Evolutionary conservation across 2,888 invertebrate species (phyloP).

Genomic region (Ischnus inquisitorius): DNA sequence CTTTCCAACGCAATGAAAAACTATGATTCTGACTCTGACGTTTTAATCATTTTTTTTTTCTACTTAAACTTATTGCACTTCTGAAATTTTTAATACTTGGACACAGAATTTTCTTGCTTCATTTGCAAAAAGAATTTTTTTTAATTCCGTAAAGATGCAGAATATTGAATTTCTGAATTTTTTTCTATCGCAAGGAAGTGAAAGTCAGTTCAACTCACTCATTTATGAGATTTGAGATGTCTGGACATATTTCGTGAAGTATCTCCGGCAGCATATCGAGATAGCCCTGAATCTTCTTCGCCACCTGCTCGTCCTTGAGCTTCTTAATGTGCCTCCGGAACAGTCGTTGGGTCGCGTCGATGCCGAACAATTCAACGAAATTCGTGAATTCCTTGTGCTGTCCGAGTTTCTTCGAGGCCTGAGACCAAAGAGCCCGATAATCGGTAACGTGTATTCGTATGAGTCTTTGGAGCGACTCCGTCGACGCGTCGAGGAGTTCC

Average conservation of each 20-base stretch:
- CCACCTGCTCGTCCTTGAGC: conserved; percentile 93
- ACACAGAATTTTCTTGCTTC: too few species aligned
- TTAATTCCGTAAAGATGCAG: too few species aligned
- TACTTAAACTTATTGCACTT: too few species aligned
- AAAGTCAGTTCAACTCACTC: conserved; percentile 76
- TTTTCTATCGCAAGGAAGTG: background rate
- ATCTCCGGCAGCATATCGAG: conserved; percentile 92
- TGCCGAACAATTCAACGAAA: conserved; percentile 95
- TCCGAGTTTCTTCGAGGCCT: conserved; percentile 93
- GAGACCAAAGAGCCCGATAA: conserved; percentile 94
- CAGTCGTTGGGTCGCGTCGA: conserved; percentile 92
- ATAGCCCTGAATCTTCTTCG: conserved; percentile 91
- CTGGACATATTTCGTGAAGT: conserved; percentile 92
- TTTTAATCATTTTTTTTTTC: too few species aligned
- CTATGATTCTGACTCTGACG: too few species aligned
- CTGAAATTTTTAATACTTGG: too few species aligned
- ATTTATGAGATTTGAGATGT: conserved; percentile 86
- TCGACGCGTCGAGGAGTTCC: conserved; percentile 95
- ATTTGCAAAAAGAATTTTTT: too few species aligned
- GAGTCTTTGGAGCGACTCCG: conserved; percentile 95
- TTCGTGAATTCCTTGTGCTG: conserved; percentile 96
- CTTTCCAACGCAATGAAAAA: too few species aligned
- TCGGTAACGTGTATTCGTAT: conserved; percentile 94
- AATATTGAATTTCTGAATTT: too few species aligned
- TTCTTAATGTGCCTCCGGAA: conserved; percentile 93